A percentile compares a stretch with the other conserved stretches of the same genome.
Conservation (phyloP, 2,113 vertebrate species). For the Carassius carassius region DNA sequence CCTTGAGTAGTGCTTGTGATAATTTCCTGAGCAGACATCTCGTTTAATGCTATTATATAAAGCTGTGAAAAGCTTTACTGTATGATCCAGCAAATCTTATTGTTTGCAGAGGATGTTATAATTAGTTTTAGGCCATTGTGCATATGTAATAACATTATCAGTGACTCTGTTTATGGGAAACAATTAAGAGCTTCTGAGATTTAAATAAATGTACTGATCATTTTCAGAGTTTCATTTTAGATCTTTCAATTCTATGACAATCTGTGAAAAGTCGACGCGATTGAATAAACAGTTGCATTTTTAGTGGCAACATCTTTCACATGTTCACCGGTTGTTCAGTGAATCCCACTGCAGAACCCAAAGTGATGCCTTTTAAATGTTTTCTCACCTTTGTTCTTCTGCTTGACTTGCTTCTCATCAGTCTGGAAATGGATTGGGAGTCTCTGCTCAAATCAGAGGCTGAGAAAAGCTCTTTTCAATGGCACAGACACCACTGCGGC, state of each 20-base stretch:
- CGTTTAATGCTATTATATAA: neutral
- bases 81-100: neutral
- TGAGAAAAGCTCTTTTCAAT: conserved; percentile 7
- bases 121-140: neutral
- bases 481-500: neutral
- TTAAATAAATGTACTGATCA: neutral
- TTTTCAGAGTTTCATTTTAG: neutral
- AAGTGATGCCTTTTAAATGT: neutral
- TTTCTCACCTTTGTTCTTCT: conserved; percentile 8
- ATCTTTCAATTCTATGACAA: neutral
- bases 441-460: conserved; percentile 11
- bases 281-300: neutral
- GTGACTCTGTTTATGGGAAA: neutral
- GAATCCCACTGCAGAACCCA: neutral
- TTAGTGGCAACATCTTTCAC: neutral
- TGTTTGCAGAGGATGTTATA: neutral
- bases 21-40: neutral
- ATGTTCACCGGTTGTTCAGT: neutral
- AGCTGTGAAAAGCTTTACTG: neutral
- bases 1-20: neutral
- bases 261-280: neutral
- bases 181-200: neutral
- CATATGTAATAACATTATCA: neutral
- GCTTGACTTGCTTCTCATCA: neutral
- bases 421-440: conserved; percentile 15